phyloP scores from a whole-genome alignment of 2,113 vertebrate species.

The Rhynchopsitta pachyrhyncha region DNA sequence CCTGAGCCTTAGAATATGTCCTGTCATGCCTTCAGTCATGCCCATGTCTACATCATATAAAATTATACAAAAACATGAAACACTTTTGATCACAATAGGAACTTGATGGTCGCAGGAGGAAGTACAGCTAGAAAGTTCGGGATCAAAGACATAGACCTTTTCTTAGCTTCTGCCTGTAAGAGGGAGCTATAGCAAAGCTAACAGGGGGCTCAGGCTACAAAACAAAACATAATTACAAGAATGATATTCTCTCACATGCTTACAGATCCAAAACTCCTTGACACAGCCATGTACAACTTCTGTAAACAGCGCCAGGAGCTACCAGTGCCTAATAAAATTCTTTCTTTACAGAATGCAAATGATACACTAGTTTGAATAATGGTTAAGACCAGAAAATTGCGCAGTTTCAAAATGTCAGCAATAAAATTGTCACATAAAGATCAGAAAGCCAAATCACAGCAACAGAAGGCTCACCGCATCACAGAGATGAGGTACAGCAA shows the following conservation, averaged over 20 bases:
- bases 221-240: neutral
- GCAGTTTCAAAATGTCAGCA: neutral
- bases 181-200: neutral
- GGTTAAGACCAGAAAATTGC: neutral
- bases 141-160: neutral
- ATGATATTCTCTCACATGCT: neutral
- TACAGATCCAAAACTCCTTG: neutral
- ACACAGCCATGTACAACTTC: neutral
- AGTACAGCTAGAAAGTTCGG: neutral
- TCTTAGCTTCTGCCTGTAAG: neutral
- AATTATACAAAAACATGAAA: neutral
- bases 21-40: neutral
- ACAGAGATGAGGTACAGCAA: neutral
- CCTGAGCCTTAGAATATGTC: neutral
- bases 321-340: neutral
- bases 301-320: neutral
- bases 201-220: neutral
- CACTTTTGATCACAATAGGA: neutral
- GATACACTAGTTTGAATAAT: neutral
- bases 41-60: neutral
- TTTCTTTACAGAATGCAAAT: neutral
- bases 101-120: neutral
- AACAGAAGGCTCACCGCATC: neutral
- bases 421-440: neutral
- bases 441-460: neutral